Conservation (phyloP, 2,113 vertebrate genomes). For the Tragelaphus buxtoni region DNA sequence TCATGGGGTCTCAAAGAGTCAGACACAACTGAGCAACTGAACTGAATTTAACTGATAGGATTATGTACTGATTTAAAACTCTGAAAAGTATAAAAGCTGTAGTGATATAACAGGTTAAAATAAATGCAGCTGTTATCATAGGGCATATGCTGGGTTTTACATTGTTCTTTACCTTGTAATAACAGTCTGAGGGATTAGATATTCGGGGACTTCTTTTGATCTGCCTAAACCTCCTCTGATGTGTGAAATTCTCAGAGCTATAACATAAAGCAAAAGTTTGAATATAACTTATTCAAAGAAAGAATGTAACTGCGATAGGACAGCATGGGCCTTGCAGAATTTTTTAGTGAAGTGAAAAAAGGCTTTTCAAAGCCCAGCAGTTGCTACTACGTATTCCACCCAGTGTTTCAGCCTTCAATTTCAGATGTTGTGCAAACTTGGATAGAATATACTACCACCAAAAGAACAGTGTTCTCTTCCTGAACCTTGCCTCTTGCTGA, state of each 20-base stretch:
- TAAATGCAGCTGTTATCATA: background rate
- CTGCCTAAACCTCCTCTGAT: background rate
- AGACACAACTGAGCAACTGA: too few relatives aligned
- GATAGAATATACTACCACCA: background rate
- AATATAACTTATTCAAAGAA: conserved; percentile 54
- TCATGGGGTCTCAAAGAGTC: too few relatives aligned
- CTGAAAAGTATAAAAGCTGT: conserved; percentile 2
- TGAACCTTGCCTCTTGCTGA: conserved; percentile 66
- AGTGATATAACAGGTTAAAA: conserved; percentile 32
- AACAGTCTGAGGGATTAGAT: background rate
- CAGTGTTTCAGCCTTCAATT: conserved; percentile 56
- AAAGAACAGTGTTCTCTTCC: conserved; percentile 35
- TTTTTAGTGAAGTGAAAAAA: conserved; percentile 29
- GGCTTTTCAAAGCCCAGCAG: conserved; percentile 52
- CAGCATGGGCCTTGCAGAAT: conserved; percentile 10
- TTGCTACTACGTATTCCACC: conserved; percentile 58
- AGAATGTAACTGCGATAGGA: conserved; percentile 13
- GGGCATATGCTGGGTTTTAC: background rate
- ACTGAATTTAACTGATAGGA: background rate
- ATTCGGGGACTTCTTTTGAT: conserved; percentile 23
- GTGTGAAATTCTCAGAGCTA: conserved; percentile 41
- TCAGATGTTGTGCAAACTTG: conserved; percentile 45
- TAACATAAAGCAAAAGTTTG: conserved; percentile 44
- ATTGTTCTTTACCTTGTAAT: background rate
- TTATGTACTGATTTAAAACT: background rate